Conservation (phyloP, 2,113 vertebrate species). For the Orycteropus afer region DNA sequence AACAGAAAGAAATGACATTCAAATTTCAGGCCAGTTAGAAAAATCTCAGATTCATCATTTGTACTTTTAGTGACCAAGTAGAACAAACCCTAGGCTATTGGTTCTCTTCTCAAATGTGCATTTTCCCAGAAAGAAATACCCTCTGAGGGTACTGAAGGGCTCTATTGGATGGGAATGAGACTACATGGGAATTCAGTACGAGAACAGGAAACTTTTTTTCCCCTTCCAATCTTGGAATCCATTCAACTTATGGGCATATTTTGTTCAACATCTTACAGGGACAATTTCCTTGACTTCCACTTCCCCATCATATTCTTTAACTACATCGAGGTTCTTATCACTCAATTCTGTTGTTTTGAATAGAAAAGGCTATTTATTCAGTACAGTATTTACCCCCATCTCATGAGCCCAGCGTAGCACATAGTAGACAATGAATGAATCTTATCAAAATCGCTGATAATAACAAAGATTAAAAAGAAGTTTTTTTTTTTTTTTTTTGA, state of each 20-base stretch:
- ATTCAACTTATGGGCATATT: background rate
- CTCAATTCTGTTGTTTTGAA: constrained; percentile 12
- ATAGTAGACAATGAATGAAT: background rate
- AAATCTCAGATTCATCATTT: background rate
- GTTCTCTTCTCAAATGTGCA: background rate
- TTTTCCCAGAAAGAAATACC: background rate
- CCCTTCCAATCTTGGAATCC: background rate
- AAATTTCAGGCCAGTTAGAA: background rate
- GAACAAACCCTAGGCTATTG: background rate
- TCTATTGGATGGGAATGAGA: background rate
- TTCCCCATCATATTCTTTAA: background rate
- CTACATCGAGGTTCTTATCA: background rate
- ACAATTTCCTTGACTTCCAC: background rate
- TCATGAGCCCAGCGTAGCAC: background rate
- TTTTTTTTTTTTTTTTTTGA: too few species aligned
- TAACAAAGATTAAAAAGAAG: background rate
- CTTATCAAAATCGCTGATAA: background rate
- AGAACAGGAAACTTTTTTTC: background rate
- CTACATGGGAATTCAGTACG: background rate
- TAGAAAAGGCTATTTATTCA: constrained; percentile 26
- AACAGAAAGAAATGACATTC: background rate
- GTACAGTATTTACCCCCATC: background rate
- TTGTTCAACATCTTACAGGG: background rate
- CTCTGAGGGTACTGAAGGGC: background rate
- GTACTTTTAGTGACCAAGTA: constrained; percentile 1